Evolutionary conservation across 1,140 invertebrate species (phyloP), one percentile per base, ranked within the genome.

Genomic region (Phenacoccus solenopsis): DNA sequence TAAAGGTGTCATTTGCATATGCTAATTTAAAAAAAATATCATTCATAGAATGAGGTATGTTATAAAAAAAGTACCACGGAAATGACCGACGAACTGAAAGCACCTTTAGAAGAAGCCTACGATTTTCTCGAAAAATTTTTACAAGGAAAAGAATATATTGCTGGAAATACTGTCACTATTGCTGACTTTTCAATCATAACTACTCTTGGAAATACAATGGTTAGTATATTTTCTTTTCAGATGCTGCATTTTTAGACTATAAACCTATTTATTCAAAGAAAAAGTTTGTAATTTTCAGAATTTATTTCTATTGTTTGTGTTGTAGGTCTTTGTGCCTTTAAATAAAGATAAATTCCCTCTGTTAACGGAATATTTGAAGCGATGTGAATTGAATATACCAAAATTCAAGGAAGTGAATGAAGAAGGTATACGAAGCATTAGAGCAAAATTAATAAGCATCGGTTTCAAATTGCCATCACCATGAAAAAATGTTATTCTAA

Each of bases 141-240:
- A 69, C 28, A 59, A 16, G 69, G 30, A 22, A 70, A 38, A 16
- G 38, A 70, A 59, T 72, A 56, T 57, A 69, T 72, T 27, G 28
- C 38, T 28, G 71, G 71, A 24, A 68, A 72, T 27, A 56, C 81
- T 21, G 77, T 91, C 16, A 91, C 90, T 22, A 77, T 93, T 12
- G 90, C 90, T 5, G 90, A 90, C 75, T 79, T 89, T 16, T 75
- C 83, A n/a, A 72, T 89, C 25, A 20, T 64, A 20, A 64, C 59
- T 64, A 49, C 38, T 9, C 16, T 49, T 2, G 20, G 16, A 24
- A 25, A 24, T 64, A 10, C 16, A 1, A 24, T 16, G 4, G 59
- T 64, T 24, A 64, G 25, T 25, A 25, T 7, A n/a, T n/a, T n/a
- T n/a, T n/a, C n/a, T n/a, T n/a, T n/a, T n/a, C n/a, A n/a, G n/a